Base-by-base conservation (phyloP, 2,113 vertebrate genomes). In the Ptychochromis oligacanthus region DNA sequence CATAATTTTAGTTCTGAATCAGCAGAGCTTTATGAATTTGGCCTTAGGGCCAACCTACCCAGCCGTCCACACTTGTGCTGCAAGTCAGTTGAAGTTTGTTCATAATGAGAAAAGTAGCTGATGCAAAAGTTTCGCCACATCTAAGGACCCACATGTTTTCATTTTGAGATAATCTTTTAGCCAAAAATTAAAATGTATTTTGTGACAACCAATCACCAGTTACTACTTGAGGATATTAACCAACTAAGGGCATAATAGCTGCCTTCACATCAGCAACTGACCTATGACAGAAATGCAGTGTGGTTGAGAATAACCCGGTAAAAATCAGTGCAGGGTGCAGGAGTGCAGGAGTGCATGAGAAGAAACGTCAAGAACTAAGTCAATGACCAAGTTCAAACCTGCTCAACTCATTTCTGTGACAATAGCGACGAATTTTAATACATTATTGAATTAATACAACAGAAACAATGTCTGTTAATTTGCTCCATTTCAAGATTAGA, bases 31-130 rank as follows among this genome's bases (percentile, higher is more conserved):
- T 12, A 49, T 15, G 1, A 28, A 49, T 17, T 49, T 49, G 14
- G 14, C 46, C 46, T 52, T 17, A 52, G 28, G 52, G 60, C 77
- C 85, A 83, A 62, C 75, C 77, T 52, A 57, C 38, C 58, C 74
- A 77, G 87, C 83, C 82, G 80, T 87, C 83, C 79, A 40, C 76
- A 62, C 40, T 65, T 17, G 62, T 14, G 14, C 24, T n/a, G 5
- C 6, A 12, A 43, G 34, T 77, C 15, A 43, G 49, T 3, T 28
- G 43, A 49, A 28, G 65, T 1, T 11, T 31, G 43, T 17, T 52
- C 24, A 70, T 70, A 31, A 49, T 70, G 43, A 46, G 31, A 70
- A 49, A 26, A 49, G 43, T 34, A 49, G 43, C 9, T 56, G 20
- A 10, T 22, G 54, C 20, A 10, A 22, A 9, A n/a, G 4, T 55